Conservation (phyloP, 2,888 invertebrate species). For the Clepsis dumicolana region DNA sequence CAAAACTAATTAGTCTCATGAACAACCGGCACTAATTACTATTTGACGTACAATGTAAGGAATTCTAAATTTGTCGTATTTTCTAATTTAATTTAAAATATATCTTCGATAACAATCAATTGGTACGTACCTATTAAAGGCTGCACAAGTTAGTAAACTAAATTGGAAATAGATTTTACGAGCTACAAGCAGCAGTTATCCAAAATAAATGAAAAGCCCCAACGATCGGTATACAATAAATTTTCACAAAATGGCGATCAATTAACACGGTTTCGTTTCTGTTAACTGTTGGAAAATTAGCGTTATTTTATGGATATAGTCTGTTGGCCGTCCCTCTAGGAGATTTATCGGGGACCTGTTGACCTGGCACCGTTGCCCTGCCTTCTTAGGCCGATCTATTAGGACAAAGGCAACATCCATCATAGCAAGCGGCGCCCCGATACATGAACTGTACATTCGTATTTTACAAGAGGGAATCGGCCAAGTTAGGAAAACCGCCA, state of each 20-base stretch:
- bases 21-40: too few species aligned
- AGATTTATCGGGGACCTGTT: conserved; percentile 47
- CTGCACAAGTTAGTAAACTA: not conserved
- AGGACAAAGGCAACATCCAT: conserved; percentile 28
- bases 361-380: conserved; percentile 50
- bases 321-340: conserved; percentile 30
- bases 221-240: conserved; percentile 50
- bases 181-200: conserved; percentile 43
- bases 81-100: too few species aligned
- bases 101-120: too few species aligned
- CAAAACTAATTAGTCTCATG: too few species aligned
- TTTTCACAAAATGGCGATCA: conserved; percentile 54
- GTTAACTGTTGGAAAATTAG: conserved; percentile 47
- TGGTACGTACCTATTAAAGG: too few species aligned
- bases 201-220: conserved; percentile 51
- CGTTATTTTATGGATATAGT: conserved; percentile 44
- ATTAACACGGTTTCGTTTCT: conserved; percentile 58
- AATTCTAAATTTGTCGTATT: too few species aligned
- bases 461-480: not conserved
- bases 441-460: conserved; percentile 16
- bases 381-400: conserved; percentile 25
- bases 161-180: conserved; percentile 13
- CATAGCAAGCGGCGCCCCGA: conserved; percentile 22
- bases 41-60: too few species aligned
- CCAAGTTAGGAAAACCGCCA: not conserved